A percentile compares a stretch with the other conserved stretches of the same genome.
phyloP scores from a whole-genome alignment of 1,140 invertebrate species.

The Eriosoma lanigerum region DNA sequence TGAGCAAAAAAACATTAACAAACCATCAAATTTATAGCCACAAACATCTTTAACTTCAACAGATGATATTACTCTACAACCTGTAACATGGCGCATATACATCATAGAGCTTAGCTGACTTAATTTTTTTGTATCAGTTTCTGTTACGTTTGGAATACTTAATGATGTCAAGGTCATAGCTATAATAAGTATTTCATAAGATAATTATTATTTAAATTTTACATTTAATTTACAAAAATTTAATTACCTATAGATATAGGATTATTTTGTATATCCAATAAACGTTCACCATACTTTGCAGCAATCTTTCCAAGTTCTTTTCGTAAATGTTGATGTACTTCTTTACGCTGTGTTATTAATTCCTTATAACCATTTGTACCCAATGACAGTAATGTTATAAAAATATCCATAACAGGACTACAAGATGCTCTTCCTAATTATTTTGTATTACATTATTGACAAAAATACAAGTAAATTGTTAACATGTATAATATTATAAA shows the following conservation, averaged over 20 bases:
- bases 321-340: constrained; percentile 69
- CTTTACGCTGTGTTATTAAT: constrained; percentile 67
- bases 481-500: neutral
- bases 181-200: constrained; percentile 53
- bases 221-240: neutral
- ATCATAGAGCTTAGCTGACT: constrained; percentile 72
- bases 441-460: constrained; percentile 21
- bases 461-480: constrained; percentile 2
- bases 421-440: constrained; percentile 70
- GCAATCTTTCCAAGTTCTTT: constrained; percentile 67
- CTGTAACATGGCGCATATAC: constrained; percentile 72
- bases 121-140: constrained; percentile 60
- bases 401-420: constrained; percentile 74
- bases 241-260: constrained; percentile 72
- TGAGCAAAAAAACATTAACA: neutral
- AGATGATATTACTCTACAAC: constrained; percentile 66
- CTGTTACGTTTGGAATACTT: constrained; percentile 53
- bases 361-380: constrained; percentile 71
- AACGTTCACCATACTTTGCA: constrained; percentile 64
- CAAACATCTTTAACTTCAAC: constrained; percentile 64
- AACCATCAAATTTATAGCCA: constrained; percentile 65
- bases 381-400: constrained; percentile 78
- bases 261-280: constrained; percentile 71
- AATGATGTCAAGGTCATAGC: constrained; percentile 58
- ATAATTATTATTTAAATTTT: neutral